Evolutionary conservation across 1,140 invertebrate species (phyloP).

Genomic region (Drosophila erecta): DNA sequence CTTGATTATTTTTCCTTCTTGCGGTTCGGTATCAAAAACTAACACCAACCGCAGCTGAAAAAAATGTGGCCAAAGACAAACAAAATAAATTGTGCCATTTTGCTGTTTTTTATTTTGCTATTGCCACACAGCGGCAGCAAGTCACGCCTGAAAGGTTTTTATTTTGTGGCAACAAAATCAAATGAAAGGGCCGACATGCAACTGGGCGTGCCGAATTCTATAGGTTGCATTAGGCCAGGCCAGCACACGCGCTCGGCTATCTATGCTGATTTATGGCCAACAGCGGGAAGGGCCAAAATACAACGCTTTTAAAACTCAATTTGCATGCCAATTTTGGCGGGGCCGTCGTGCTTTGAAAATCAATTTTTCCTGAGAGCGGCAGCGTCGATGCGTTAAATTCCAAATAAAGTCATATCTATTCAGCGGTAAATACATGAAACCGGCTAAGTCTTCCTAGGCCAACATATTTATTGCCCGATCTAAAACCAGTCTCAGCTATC

Average conservation of each 20-base stretch:
- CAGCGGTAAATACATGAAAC: slow-evolving; percentile 26
- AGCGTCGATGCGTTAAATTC: slow-evolving; percentile 76
- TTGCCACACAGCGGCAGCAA: slow-evolving; percentile 63
- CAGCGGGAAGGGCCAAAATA: slow-evolving; percentile 37
- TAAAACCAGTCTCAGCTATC: slow-evolving; percentile 46
- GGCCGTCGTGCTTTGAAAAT: slow-evolving; percentile 42
- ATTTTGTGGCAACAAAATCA: slow-evolving; percentile 80
- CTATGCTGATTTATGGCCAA: slow-evolving; percentile 72
- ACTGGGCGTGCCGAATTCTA: slow-evolving; percentile 25
- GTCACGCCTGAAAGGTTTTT: slow-evolving; percentile 81
- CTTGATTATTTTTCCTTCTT: slow-evolving; percentile 42
- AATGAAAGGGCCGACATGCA: slow-evolving; percentile 72
- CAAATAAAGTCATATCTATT: slow-evolving; percentile 60
- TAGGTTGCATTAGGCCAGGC: slow-evolving; percentile 63
- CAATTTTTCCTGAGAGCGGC: slow-evolving; percentile 50
- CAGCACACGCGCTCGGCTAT: slow-evolving; percentile 50
- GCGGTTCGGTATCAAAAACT: slow-evolving; percentile 69
- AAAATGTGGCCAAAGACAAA: slow-evolving; percentile 65
- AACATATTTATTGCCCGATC: slow-evolving; percentile 64
- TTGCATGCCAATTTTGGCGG: slow-evolving; percentile 76
- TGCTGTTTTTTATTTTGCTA: slow-evolving; percentile 60
- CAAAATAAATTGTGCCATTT: slow-evolving; percentile 71
- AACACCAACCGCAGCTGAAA: slow-evolving; percentile 51
- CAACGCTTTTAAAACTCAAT: slow-evolving; percentile 77
- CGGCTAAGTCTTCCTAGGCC: slow-evolving; percentile 35